These are phyloP conservation scores for Tetragnatha versicolor DNA, from an alignment of 1,140 invertebrate genomes.

Conservation along the genomic window DNA sequence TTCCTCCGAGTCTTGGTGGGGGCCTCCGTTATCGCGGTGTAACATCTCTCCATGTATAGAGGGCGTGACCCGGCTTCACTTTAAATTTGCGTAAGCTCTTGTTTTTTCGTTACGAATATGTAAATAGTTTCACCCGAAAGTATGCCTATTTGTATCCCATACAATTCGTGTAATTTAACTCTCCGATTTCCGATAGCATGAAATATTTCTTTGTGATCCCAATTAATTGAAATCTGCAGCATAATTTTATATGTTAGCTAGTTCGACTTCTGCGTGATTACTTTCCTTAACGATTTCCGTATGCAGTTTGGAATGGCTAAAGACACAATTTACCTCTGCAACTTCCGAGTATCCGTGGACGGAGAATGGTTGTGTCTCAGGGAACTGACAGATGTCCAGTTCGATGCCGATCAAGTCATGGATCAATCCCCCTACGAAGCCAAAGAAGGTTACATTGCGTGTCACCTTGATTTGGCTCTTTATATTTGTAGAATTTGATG, in stretches of 20 bases:
- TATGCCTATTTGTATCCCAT: neutral
- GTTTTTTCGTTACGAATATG: neutral
- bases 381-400: constrained; percentile 89
- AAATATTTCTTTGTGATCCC: neutral
- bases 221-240: neutral
- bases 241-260: neutral
- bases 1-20: too few relatives aligned
- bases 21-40: too few relatives aligned
- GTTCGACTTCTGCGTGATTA: neutral
- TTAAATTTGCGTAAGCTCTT: too few relatives aligned
- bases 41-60: too few relatives aligned
- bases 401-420: constrained; percentile 59
- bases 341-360: constrained; percentile 95
- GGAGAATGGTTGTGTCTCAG: constrained; percentile 97
- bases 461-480: too few relatives aligned
- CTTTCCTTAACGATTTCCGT: neutral
- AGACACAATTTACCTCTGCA: constrained; percentile 96
- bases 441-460: constrained; percentile 27
- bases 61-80: too few relatives aligned
- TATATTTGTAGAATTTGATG: too few relatives aligned
- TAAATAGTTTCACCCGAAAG: too few relatives aligned
- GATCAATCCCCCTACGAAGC: constrained; percentile 14
- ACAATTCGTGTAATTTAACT: neutral
- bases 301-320: constrained; percentile 71
- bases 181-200: neutral